Percentiles rank a stretch among this genome's conserved stretches.
Evolutionary conservation across 2,888 invertebrate species (phyloP).

Genomic region (Chromoteleia sp.): DNA sequence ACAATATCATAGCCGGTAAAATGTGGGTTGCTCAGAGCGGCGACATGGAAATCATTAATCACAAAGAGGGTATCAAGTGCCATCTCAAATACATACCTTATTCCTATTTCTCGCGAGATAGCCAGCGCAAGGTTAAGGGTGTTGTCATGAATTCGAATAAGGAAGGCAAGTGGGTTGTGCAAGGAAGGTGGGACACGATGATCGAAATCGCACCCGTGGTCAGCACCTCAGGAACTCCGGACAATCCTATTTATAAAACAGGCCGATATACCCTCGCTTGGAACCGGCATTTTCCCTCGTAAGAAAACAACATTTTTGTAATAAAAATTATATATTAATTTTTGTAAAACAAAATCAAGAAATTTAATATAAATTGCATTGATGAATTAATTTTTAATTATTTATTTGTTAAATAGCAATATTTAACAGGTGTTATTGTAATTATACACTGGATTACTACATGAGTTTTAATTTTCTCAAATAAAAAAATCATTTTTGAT

Average conservation of each 20-base stretch:
- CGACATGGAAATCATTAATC: slow-evolving; percentile 98
- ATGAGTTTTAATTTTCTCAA: slow-evolving; percentile 1
- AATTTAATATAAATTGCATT: background rate
- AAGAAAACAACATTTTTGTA: too few relatives aligned
- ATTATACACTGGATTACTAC: too few relatives aligned
- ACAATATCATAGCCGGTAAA: slow-evolving; percentile 99
- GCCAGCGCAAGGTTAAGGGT: slow-evolving; percentile 95
- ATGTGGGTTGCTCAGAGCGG: slow-evolving; percentile 99
- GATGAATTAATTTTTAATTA: background rate
- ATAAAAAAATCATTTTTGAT: too few relatives aligned
- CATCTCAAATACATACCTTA: slow-evolving; percentile 99
- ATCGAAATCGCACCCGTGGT: slow-evolving; percentile 97
- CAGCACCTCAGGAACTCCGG: slow-evolving; percentile 87
- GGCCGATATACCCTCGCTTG: slow-evolving; percentile 94
- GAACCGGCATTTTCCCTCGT: slow-evolving; percentile 90
- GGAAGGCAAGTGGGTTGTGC: slow-evolving; percentile 90
- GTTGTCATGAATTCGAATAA: slow-evolving; percentile 90
- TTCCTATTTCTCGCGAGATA: slow-evolving; percentile 98
- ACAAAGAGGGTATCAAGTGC: slow-evolving; percentile 95
- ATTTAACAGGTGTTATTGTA: too few relatives aligned
- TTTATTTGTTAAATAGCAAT: too few relatives aligned
- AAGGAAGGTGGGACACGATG: slow-evolving; percentile 97
- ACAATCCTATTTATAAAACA: slow-evolving; percentile 96
- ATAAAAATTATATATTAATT: slow-evolving; percentile 1
- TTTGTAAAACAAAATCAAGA: slow-evolving; percentile 23